These are phyloP conservation scores for Palythoa caribaeorum DNA, from an alignment of 92 coral and sea anemone genomes.

Conservation along the genomic window DNA sequence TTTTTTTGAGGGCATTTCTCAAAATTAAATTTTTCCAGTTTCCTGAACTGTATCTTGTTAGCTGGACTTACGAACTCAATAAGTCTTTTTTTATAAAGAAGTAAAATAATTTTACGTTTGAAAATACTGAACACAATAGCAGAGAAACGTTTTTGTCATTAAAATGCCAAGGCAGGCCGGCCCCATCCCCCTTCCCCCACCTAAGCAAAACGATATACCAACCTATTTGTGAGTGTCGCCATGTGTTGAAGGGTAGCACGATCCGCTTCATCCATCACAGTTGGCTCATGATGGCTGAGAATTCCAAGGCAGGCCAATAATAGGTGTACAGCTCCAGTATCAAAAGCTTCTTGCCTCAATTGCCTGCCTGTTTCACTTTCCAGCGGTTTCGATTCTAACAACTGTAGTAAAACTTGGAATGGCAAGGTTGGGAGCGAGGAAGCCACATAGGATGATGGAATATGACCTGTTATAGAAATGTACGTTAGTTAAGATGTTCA, in stretches of 20 bases:
- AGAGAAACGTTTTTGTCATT: background rate
- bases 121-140: no score
- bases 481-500: background rate
- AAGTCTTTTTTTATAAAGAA: no score
- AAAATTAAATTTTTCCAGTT: no score
- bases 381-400: slow-evolving; percentile 76
- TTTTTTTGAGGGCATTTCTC: no score
- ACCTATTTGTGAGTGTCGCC: slow-evolving; percentile 91
- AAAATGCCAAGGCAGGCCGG: no score
- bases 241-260: slow-evolving; percentile 85
- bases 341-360: slow-evolving; percentile 80
- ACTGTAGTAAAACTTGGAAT: slow-evolving; percentile 77
- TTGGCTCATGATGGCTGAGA: slow-evolving; percentile 95
- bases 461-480: slow-evolving; percentile 60
- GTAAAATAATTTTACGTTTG: no score
- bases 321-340: slow-evolving; percentile 90
- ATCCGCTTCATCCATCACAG: slow-evolving; percentile 72
- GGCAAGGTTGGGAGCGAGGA: slow-evolving; percentile 90
- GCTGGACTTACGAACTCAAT: no score
- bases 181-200: no score
- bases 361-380: slow-evolving; percentile 63
- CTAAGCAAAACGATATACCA: background rate
- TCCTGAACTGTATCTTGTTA: no score
- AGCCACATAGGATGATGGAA: slow-evolving; percentile 80
- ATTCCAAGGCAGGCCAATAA: slow-evolving; percentile 92